Base-by-base conservation (phyloP, 2,113 vertebrate genomes). In the Caloenas nicobarica region DNA sequence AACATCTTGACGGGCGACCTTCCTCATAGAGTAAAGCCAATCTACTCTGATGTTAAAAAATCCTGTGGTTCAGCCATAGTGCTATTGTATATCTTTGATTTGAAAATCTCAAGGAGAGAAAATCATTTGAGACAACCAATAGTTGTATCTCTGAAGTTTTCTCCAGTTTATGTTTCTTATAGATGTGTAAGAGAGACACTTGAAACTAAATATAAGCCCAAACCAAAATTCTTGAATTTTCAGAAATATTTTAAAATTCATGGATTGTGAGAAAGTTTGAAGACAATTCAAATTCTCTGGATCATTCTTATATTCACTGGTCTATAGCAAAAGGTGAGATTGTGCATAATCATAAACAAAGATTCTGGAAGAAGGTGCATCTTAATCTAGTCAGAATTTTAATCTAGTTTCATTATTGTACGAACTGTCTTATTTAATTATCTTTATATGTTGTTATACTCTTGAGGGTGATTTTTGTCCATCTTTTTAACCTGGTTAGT, bases 171-270 rank as follows among this genome's bases (percentile, higher is more conserved):
- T 54, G 4, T 89, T 82, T 87, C 34, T 80, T 16, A 36, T 4
- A 36, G 22, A 28, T 13, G 3, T 58, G 18, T 8, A 21, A 57
- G 4, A 80, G 13, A 33, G 4, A 76, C 0, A 1, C 0, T 80
- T 91, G 54, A 44, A 76, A 40, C 4, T 40, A 80, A 80, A 76
- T 16, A 65, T 16, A 69, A 65, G 2, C 6, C 5, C 22, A 68
- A 61, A 66, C 0, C 29, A 86, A 80, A 86, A 44, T 2, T 89
- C 24, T 24, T 42, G 19, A 50, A 48, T 34, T 72, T 64, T 79
- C 13, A 56, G 21, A 81, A 85, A 65, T 38, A 64, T n/a, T 72
- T 81, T 12, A 68, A 93, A 82, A 51, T 50, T 46, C 4, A 5
- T 64, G 48, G 34, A 64, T 71, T 90, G 73, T 73, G 28, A 69